Evolutionary conservation across 2,888 invertebrate genomes (phyloP).

Genomic region (Limnephilus auricula): DNA sequence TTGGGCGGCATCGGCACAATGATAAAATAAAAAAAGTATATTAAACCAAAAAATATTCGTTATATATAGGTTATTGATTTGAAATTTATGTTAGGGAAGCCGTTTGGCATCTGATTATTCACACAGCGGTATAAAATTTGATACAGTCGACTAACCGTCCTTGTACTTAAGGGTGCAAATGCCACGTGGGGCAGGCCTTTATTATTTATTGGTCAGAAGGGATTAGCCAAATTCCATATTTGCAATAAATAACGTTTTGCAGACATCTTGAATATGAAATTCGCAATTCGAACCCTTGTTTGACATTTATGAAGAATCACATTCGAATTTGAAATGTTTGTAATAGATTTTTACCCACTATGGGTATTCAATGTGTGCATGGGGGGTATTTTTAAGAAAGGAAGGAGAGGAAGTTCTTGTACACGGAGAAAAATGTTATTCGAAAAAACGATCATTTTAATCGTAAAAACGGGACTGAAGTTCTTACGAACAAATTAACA

Average conservation of each 20-base stretch:
- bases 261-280: slow-evolving; percentile 49
- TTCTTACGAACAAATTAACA: too few relatives aligned
- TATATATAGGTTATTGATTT: not conserved
- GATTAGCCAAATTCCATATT: slow-evolving; percentile 33
- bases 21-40: too few relatives aligned
- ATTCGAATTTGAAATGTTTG: not conserved
- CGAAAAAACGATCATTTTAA: too few relatives aligned
- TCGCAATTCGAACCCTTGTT: slow-evolving; percentile 7
- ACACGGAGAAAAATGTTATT: too few relatives aligned
- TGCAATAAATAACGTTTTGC: slow-evolving; percentile 20
- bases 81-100: not conserved
- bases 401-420: too few relatives aligned
- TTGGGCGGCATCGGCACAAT: too few relatives aligned
- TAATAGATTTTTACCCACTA: not conserved
- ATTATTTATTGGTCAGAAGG: slow-evolving; percentile 55
- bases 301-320: not conserved
- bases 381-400: too few relatives aligned
- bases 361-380: too few relatives aligned
- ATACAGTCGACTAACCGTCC: not conserved
- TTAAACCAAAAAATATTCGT: too few relatives aligned
- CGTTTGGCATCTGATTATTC: slow-evolving; percentile 7
- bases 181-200: not conserved
- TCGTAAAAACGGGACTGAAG: too few relatives aligned
- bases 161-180: slow-evolving; percentile 13
- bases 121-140: slow-evolving; percentile 32